phyloP scores from a whole-genome alignment of 1,140 invertebrate species.

The Dolichoris vasculosae region DNA sequence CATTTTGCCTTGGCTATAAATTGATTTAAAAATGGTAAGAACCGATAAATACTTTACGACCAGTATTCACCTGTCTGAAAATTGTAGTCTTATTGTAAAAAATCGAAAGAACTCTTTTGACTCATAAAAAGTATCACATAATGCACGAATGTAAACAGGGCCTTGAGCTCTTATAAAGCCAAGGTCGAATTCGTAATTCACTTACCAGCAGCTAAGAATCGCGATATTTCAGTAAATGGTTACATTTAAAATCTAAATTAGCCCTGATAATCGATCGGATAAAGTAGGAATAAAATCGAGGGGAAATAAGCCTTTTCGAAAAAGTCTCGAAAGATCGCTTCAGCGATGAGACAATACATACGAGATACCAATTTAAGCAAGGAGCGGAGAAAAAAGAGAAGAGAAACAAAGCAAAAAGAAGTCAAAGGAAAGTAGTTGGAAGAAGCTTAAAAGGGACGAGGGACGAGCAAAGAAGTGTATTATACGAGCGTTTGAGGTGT shows the following conservation, averaged over 20 bases:
- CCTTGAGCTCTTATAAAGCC: conserved; percentile 9
- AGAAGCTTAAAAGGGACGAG: neutral
- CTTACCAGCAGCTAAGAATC: neutral
- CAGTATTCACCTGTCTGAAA: neutral
- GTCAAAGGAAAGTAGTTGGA: neutral
- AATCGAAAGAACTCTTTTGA: neutral
- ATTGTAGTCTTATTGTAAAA: neutral
- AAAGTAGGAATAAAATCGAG: neutral
- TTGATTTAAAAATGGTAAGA: neutral
- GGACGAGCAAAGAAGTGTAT: neutral
- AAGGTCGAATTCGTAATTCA: conserved; percentile 14
- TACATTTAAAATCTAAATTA: neutral
- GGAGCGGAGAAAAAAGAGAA: neutral
- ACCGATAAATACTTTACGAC: neutral
- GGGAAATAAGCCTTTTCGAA: neutral
- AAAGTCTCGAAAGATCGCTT: neutral
- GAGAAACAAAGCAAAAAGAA: neutral
- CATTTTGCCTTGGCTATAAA: neutral
- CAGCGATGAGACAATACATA: neutral
- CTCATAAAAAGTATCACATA: neutral
- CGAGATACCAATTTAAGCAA: neutral
- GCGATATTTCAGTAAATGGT: neutral
- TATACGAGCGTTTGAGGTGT: neutral
- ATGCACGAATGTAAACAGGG: neutral
- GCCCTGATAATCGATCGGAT: neutral